These are phyloP conservation scores for Sphaerodactylus townsendi DNA, from an alignment of 2,113 vertebrate species.

Conservation along the genomic window DNA sequence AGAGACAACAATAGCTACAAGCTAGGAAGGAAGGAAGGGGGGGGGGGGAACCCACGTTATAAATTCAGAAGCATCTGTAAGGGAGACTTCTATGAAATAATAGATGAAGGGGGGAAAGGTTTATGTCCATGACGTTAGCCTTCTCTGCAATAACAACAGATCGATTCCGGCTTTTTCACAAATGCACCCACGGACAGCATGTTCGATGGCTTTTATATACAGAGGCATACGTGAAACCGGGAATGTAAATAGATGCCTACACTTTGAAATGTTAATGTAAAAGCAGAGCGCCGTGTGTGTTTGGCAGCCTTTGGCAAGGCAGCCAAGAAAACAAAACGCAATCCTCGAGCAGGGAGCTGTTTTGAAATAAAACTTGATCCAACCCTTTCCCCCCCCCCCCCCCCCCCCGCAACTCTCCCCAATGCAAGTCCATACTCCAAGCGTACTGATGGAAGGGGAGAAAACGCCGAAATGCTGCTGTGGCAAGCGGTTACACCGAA, in stretches of 20 bases:
- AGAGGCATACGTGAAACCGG: background rate
- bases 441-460: constrained; percentile 16
- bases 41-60: background rate
- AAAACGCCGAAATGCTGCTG: constrained; percentile 19
- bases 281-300: constrained; percentile 46
- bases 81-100: background rate
- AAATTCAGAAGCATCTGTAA: background rate
- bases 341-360: background rate
- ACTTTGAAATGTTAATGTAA: constrained; percentile 37
- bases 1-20: background rate
- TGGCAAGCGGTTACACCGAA: too few species aligned
- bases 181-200: background rate
- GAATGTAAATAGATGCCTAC: constrained; percentile 14
- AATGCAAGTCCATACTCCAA: background rate
- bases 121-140: background rate
- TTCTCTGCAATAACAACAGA: background rate
- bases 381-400: too few species aligned
- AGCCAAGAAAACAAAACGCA: background rate
- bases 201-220: background rate
- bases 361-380: background rate
- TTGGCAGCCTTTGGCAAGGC: constrained; percentile 53
- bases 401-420: background rate
- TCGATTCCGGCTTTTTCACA: background rate
- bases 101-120: background rate
- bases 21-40: background rate